These are phyloP conservation scores for Mayetiola destructor DNA, from an alignment of 2,888 invertebrate genomes.

Conservation along the genomic window DNA sequence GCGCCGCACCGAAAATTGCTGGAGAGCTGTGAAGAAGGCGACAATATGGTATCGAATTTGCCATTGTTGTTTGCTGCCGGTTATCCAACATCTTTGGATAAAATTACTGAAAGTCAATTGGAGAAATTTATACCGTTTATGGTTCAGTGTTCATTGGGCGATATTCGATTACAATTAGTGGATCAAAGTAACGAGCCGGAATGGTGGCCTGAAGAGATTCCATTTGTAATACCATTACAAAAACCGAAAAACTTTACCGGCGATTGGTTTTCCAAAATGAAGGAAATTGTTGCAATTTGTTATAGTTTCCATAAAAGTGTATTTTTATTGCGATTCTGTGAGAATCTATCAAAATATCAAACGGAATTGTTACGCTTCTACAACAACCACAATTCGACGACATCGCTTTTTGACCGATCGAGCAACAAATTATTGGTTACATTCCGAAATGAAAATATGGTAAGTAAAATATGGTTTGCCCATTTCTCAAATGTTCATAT, in stretches of 20 bases:
- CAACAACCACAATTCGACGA: constrained; percentile 57
- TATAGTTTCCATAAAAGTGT: constrained; percentile 58
- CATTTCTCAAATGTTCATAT: not conserved
- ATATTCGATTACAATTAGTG: constrained; percentile 37
- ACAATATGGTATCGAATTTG: constrained; percentile 54
- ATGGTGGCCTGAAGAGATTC: constrained; percentile 56
- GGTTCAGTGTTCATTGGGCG: constrained; percentile 60
- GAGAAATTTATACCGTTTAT: constrained; percentile 60
- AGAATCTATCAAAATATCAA: constrained; percentile 50
- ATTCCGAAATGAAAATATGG: constrained; percentile 60
- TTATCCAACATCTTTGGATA: constrained; percentile 50
- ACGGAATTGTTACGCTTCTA: constrained; percentile 49
- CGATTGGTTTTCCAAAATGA: constrained; percentile 47
- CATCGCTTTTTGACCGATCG: constrained; percentile 51
- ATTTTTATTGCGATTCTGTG: constrained; percentile 54
- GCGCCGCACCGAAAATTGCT: not conserved
- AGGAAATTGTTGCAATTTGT: constrained; percentile 50
- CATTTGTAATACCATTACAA: constrained; percentile 48
- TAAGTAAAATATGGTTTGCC: too few relatives aligned
- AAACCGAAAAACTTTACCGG: constrained; percentile 39
- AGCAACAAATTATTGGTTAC: constrained; percentile 54
- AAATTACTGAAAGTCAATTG: constrained; percentile 45
- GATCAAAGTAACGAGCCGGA: constrained; percentile 41
- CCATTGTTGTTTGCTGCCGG: constrained; percentile 57
- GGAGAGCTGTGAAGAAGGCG: constrained; percentile 16